A percentile compares a stretch with the other conserved stretches of the same genome.
These are phyloP conservation scores for Ciconia nigra DNA, from an alignment of 2,797 vertebrate species.

Conservation along the genomic window DNA sequence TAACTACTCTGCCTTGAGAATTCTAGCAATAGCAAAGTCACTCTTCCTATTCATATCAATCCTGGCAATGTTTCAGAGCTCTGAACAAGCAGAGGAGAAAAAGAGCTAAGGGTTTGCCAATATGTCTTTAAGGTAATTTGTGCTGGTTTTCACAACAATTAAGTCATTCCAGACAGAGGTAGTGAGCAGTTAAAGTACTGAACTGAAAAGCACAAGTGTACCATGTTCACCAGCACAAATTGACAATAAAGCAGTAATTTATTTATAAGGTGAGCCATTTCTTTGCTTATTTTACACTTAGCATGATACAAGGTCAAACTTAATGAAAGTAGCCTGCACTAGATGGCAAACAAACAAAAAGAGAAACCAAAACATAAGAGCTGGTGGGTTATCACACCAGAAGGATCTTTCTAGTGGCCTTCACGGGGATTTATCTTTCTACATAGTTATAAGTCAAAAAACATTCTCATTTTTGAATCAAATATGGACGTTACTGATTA, in stretches of 20 bases:
- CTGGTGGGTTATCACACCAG: not conserved
- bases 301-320: not conserved
- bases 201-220: not conserved
- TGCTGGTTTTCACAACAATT: not conserved
- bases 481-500: not conserved
- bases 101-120: not conserved
- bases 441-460: not conserved
- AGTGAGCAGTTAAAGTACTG: not conserved
- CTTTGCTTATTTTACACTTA: not conserved
- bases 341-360: not conserved
- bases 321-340: not conserved
- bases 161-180: not conserved
- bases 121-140: not conserved
- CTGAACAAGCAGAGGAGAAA: slow-evolving; percentile 1
- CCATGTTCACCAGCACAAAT: not conserved
- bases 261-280: not conserved
- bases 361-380: no score
- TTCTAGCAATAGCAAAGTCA: slow-evolving; percentile 48
- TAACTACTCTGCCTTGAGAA: not conserved
- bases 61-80: not conserved
- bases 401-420: not conserved
- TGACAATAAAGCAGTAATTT: not conserved
- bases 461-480: not conserved
- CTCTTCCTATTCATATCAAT: slow-evolving; percentile 12
- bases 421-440: not conserved